These are phyloP conservation scores for Amphipoea oculea DNA, from an alignment of 2,888 invertebrate genomes.

Conservation along the genomic window DNA sequence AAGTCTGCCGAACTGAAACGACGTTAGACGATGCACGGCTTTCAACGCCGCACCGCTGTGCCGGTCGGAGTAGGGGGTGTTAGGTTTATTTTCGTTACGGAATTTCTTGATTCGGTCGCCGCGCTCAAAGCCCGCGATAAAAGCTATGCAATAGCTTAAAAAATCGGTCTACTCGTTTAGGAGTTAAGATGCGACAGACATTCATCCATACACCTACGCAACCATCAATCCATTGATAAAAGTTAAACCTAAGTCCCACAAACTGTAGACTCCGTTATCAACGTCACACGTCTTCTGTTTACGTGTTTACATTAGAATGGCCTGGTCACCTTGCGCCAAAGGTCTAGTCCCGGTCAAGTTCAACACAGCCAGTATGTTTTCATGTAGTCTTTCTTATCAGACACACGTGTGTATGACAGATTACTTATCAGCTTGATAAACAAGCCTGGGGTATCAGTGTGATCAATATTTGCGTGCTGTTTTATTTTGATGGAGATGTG, in stretches of 20 bases:
- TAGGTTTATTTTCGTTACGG: too few species aligned
- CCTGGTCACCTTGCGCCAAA: constrained; percentile 61
- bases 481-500: not conserved
- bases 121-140: too few species aligned
- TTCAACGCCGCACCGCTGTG: too few species aligned
- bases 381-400: constrained; percentile 37
- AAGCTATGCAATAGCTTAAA: too few species aligned
- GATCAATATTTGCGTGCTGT: constrained; percentile 39
- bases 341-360: constrained; percentile 71
- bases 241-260: not conserved
- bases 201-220: too few species aligned
- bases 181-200: too few species aligned
- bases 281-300: not conserved
- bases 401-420: constrained; percentile 51
- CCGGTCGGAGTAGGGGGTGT: too few species aligned
- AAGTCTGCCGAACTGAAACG: too few species aligned
- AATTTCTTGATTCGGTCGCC: too few species aligned
- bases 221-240: constrained; percentile 5
- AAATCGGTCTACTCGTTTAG: too few species aligned
- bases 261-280: not conserved
- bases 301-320: constrained; percentile 34
- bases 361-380: constrained; percentile 43
- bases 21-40: too few species aligned
- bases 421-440: constrained; percentile 48
- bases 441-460: constrained; percentile 1